phyloP scores from a whole-genome alignment of 2,113 vertebrate genomes.

The Cryptomyrus ogoouensis region DNA sequence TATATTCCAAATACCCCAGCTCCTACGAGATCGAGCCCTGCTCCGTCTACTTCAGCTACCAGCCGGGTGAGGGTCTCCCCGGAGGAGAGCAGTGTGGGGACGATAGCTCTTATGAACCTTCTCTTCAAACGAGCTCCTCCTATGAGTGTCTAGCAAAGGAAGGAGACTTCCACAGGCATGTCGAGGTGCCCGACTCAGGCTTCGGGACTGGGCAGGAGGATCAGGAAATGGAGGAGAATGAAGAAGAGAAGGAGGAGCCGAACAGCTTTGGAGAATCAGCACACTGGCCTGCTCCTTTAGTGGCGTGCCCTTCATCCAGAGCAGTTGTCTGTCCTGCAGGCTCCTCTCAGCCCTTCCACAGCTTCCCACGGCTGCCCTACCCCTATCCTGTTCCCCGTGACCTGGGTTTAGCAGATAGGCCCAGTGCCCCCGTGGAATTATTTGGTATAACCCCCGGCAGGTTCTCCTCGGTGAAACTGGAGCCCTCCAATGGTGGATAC shows the following conservation, averaged over 20 bases:
- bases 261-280: background rate
- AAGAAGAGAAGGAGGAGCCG: slow-evolving; percentile 10
- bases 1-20: slow-evolving; percentile 43
- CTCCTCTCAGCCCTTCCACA: background rate
- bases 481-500: slow-evolving; percentile 52
- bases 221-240: background rate
- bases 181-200: slow-evolving; percentile 52
- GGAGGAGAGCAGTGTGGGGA: background rate
- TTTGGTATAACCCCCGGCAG: slow-evolving; percentile 33
- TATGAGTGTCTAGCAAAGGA: slow-evolving; percentile 42
- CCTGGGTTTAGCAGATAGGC: background rate
- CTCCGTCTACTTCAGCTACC: slow-evolving; percentile 50
- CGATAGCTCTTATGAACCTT: background rate
- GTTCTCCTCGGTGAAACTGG: slow-evolving; percentile 53
- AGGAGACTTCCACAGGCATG: slow-evolving; percentile 23
- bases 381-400: background rate
- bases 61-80: background rate
- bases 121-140: background rate
- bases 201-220: slow-evolving; percentile 28
- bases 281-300: background rate
- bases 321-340: background rate
- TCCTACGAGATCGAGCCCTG: slow-evolving; percentile 27
- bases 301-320: background rate
- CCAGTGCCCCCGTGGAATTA: slow-evolving; percentile 30
- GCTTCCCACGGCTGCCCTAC: slow-evolving; percentile 6